Evolutionary conservation across 2,888 invertebrate species (phyloP), one percentile per base, ranked within the genome.

Genomic region (Melangyna quadrimaculata): DNA sequence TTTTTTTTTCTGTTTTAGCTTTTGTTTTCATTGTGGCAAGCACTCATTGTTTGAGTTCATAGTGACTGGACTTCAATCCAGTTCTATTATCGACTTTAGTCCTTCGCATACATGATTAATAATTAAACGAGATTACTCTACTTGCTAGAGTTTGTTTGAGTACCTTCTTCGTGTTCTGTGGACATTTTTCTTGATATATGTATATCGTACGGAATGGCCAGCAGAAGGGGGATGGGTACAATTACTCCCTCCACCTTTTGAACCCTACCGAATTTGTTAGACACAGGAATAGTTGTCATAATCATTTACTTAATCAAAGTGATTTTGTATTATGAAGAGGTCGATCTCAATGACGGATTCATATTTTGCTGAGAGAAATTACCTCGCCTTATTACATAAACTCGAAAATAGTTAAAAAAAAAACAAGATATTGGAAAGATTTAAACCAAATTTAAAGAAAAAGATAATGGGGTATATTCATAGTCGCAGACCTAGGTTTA

Each of bases 71-170:
- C 80, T 53, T 57, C 81, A 86, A 86, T 86, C 81, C 89, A 89
- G 88, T 89, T 89, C 89, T 89, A 87, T 88, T 88, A 87, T 88
- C 88, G 88, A 88, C 88, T 88, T 89, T 89, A 88, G 90, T 88
- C 89, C 87, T 87, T 88, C 87, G 87, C 88, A 88, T 89, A 89
- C 89, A 89, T 89, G 88, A 88, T 91, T 90, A 91, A 91, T 91
- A 90, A 91, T 91, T 91, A 89, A 91, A 89, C 89, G 90, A 91
- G 81, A 86, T 86, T 86, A 86, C 86, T 81, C 69, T 77, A 72
- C 77, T 81, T 70, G 63, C 45, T 40, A 63, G 45, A 59, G n/a
- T 75, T 71, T 77, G 69, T 83, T 83, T 83, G 14, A 45, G 32
- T 53, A 10, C 24, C 24, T 51, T 35, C 19, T 24, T 48, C 22